Base-by-base conservation (phyloP, 2,797 vertebrate species). In the Microctenopoma lineatum region DNA sequence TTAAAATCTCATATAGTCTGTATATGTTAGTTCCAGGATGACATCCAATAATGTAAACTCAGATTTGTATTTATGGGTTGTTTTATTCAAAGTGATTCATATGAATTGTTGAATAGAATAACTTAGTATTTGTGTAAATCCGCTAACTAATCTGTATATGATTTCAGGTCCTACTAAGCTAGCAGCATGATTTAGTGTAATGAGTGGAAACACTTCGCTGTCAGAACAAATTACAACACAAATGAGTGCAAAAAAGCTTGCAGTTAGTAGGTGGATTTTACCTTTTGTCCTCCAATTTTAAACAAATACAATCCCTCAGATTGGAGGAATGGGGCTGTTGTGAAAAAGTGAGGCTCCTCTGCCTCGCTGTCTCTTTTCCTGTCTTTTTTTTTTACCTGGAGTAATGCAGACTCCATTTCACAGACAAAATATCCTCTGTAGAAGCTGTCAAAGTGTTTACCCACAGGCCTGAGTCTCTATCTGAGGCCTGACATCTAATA, bases 401-500 rank as follows among this genome's bases (percentile, higher is more conserved):
- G 88, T 87, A 85, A 90, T 91, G 79, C 89, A 84, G 85, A 91
- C 80, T 92, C 90, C 89, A 89, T 93, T 93, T 92, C 90, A 90
- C 85, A 91, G 89, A 94, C 89, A 93, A 92, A 93, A 94, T 90
- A 92, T 92, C 90, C 85, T 90, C 84, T 87, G 85, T 91, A 92
- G 87, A 91, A 90, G 88, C 92, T 93, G 94, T 93, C 91, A 93
- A 85, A 87, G 87, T 93, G 91, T 91, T 93, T 92, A 92, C 92
- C 91, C 89, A 90, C 80, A 88, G 91, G 92, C 92, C 90, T 73
- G 87, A 90, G 90, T 92, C 91, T 92, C 90, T 90, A 93, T 93
- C 92, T 92, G 86, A 91, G 91, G 88, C 84, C 88, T 94, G 93
- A 93, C 92, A 91, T 92, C 88, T 93, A 91, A 94, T 93, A 93